A percentile compares a stretch with the other conserved stretches of the same genome.
Conservation (phyloP, 2,888 invertebrate species). For the Microctonus brassicae region DNA sequence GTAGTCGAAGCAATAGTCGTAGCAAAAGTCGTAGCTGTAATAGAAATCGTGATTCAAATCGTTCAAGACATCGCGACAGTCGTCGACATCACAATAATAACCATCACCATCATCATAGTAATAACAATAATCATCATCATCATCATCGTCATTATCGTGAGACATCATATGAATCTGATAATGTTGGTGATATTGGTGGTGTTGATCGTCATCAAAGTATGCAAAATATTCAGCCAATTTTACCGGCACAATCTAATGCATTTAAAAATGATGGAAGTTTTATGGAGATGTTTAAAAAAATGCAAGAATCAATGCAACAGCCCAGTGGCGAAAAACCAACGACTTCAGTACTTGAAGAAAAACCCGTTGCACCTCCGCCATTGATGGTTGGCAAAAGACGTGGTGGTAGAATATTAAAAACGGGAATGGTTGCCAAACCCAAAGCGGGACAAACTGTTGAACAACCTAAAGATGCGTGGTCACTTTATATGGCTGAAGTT, state of each 20-base stretch:
- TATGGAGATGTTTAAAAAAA: slow-evolving; percentile 91
- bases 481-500: slow-evolving; percentile 93
- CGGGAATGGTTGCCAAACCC: slow-evolving; percentile 89
- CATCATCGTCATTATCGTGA: slow-evolving; percentile 56
- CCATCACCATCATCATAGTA: too few relatives aligned
- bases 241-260: slow-evolving; percentile 72
- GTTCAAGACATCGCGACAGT: slow-evolving; percentile 43
- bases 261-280: slow-evolving; percentile 93
- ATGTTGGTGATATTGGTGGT: slow-evolving; percentile 48
- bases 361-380: slow-evolving; percentile 71
- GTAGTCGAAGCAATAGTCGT: slow-evolving; percentile 44
- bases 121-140: too few relatives aligned
- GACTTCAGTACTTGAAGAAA: slow-evolving; percentile 66
- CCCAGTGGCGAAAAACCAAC: slow-evolving; percentile 65
- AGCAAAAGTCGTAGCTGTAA: slow-evolving; percentile 66
- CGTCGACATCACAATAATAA: slow-evolving; percentile 40
- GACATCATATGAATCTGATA: slow-evolving; percentile 62
- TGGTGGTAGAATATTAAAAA: slow-evolving; percentile 89
- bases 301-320: slow-evolving; percentile 76
- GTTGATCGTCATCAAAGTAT: background rate
- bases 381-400: slow-evolving; percentile 84
- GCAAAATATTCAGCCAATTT: slow-evolving; percentile 8
- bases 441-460: slow-evolving; percentile 78
- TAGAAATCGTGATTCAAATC: slow-evolving; percentile 64
- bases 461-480: slow-evolving; percentile 89